phyloP scores from a whole-genome alignment of 2,113 vertebrate genomes.

The Hydrolagus affinis region DNA sequence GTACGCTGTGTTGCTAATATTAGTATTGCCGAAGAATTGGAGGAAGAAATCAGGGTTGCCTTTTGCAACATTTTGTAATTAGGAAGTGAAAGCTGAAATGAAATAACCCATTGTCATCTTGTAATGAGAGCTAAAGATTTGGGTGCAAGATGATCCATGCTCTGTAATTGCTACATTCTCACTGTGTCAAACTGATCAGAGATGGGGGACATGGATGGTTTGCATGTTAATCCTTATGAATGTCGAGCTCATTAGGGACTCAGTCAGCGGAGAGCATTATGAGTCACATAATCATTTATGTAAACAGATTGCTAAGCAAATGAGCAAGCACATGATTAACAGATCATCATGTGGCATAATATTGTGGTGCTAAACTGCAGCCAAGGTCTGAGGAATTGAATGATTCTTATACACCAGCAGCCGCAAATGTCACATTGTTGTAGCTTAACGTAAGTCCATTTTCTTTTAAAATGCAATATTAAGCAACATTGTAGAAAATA shows the following conservation, averaged over 20 bases:
- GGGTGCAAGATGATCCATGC: too few relatives aligned
- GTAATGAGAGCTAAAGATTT: not conserved
- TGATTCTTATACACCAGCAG: not conserved
- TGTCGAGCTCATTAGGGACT: not conserved
- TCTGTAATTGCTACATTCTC: conserved; percentile 3
- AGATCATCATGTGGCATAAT: not conserved
- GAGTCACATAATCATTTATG: conserved; percentile 6
- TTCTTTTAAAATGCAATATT: too few relatives aligned
- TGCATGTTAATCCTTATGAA: conserved; percentile 19
- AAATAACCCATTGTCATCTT: not conserved
- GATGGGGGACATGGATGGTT: not conserved
- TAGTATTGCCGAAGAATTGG: too few relatives aligned
- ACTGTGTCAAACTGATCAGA: not conserved
- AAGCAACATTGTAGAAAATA: too few relatives aligned
- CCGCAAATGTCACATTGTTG: too few relatives aligned
- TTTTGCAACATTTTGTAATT: too few relatives aligned
- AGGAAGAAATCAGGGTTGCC: too few relatives aligned
- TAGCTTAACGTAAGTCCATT: too few relatives aligned
- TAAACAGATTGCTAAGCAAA: not conserved
- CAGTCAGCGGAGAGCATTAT: not conserved
- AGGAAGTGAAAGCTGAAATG: too few relatives aligned
- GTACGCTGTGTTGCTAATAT: too few relatives aligned
- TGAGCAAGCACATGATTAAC: not conserved
- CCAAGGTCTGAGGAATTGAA: not conserved
- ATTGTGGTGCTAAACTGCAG: not conserved